Base-by-base conservation (phyloP, 2,797 vertebrate genomes). In the Petrocephalus sullivani region DNA sequence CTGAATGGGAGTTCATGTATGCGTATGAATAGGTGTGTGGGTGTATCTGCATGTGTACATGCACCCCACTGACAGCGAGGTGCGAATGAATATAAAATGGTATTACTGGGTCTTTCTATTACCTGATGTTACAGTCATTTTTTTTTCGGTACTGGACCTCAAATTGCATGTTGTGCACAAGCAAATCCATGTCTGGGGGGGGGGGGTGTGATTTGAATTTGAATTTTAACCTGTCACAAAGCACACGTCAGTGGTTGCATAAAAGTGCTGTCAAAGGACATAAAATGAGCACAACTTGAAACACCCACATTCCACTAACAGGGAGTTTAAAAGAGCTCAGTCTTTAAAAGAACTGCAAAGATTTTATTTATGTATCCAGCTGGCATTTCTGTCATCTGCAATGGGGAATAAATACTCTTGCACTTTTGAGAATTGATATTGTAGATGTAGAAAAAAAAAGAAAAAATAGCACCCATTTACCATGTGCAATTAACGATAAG, bases 341-440 rank as follows among this genome's bases (percentile, higher is more conserved):
- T 23, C 53, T 53, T 84, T 84, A 54, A 54, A 84, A 84, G 82
- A 84, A 12, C 82, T 84, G 82, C 51, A 54, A 53, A 84, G 51
- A 54, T 84, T 84, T 51, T 84, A 54, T 84, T 53, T 54, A 84
- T 53, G 51, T 54, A 84, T 53, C 82, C 82, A 84, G 82, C 49
- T 54, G 51, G 46, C 46, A 84, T 28, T 84, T 54, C 49, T 53
- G 82, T 54, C 51, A 12, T 84, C 46, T 84, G 82, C 37, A 33
- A 75, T 41, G n/a, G 82, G 41, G 41, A 83, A 83, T 1, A 51
- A 83, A 53, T 21, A 46, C 81, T 53, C 41, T 10, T 83, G 49
- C 82, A 84, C n/a, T 84, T 49, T 54, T 54, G 82, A 84, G 21
- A 84, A 84, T 53, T n/a, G n/a, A 84, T 53, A 84, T 84, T 84